Conservation (phyloP, 2,797 vertebrate genomes). For the Sphenodon punctatus region DNA sequence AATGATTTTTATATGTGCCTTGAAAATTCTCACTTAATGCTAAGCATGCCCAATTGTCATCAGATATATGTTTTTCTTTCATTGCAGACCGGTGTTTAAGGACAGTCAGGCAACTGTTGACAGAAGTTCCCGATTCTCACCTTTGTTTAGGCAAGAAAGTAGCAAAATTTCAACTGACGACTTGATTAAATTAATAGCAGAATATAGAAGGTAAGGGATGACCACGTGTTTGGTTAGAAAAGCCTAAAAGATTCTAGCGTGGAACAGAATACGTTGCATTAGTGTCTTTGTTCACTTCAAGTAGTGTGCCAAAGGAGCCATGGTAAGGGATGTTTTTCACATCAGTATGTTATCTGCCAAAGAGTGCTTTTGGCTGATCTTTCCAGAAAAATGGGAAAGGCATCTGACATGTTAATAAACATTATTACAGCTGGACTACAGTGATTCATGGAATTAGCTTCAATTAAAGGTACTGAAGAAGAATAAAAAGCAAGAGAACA, state of each 20-base stretch:
- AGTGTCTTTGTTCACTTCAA: not conserved
- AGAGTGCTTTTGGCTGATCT: not conserved
- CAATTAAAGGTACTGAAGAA: not conserved
- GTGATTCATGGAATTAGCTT: slow-evolving; percentile 16
- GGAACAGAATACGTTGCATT: not conserved
- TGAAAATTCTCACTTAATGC: not conserved
- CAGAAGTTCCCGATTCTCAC: slow-evolving; percentile 94
- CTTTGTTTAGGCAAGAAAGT: slow-evolving; percentile 96
- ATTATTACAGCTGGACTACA: not conserved
- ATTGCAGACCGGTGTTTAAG: slow-evolving; percentile 91
- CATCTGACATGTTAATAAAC: not conserved
- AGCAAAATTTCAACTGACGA: slow-evolving; percentile 96
- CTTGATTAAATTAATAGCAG: slow-evolving; percentile 90
- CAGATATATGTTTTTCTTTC: slow-evolving; percentile 29
- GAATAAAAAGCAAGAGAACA: not conserved
- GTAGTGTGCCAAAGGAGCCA: not conserved
- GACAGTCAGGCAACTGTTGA: slow-evolving; percentile 95
- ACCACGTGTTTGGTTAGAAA: not conserved
- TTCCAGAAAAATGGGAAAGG: slow-evolving; percentile 10
- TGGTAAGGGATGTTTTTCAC: slow-evolving; percentile 27
- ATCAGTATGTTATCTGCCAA: slow-evolving; percentile 28
- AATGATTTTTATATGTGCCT: not conserved
- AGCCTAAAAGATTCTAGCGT: not conserved
- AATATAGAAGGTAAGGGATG: slow-evolving; percentile 87
- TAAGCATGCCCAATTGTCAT: not conserved